phyloP scores from a whole-genome alignment of 2,888 invertebrate genomes.

The Ferrisia virgata region DNA sequence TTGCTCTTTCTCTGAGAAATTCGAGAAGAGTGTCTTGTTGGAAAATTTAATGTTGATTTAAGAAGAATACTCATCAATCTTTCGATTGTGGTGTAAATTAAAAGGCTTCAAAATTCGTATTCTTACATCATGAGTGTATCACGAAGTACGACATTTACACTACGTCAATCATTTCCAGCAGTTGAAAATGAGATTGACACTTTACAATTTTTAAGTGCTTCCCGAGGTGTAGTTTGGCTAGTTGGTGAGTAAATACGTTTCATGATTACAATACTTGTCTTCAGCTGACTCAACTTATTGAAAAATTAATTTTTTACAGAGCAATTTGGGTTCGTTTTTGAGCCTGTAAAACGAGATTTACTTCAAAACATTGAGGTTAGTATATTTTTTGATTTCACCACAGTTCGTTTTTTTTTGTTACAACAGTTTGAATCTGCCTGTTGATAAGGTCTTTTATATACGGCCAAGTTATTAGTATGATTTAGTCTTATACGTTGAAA shows the following conservation, averaged over 20 bases:
- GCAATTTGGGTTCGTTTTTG: slow-evolving; percentile 8
- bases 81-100: not conserved
- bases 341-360: slow-evolving; percentile 17
- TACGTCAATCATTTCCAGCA: not conserved
- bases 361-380: slow-evolving; percentile 24
- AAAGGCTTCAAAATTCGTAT: not conserved
- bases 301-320: not conserved
- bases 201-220: not conserved
- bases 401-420: too few relatives aligned
- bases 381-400: too few relatives aligned
- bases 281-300: not conserved
- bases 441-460: not conserved
- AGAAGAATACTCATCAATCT: not conserved
- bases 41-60: not conserved
- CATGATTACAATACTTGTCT: not conserved
- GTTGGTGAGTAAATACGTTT: not conserved
- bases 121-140: not conserved
- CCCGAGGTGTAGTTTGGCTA: slow-evolving; percentile 20
- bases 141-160: not conserved
- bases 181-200: slow-evolving; percentile 19
- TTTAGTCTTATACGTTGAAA: not conserved
- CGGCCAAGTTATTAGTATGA: not conserved
- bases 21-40: too few relatives aligned
- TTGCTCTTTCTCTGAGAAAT: too few relatives aligned
- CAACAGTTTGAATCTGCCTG: too few relatives aligned